Evolutionary conservation across 2,113 vertebrate genomes (phyloP).

Genomic region (Apodemus sylvaticus): DNA sequence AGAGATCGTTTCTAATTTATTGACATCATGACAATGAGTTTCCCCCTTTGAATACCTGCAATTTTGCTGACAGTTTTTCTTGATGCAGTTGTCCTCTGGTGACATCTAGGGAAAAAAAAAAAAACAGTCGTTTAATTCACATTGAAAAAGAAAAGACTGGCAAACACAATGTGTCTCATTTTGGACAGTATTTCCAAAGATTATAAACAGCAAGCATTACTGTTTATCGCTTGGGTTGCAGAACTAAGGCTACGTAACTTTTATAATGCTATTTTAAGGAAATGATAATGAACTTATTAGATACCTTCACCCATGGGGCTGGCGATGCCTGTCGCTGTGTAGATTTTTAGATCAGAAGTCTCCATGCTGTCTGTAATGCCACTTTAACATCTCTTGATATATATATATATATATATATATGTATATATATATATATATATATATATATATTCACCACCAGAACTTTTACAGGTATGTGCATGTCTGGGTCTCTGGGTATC

Average conservation of each 20-base stretch:
- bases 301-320: slow-evolving; percentile 10
- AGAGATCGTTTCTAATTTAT: slow-evolving; percentile 74
- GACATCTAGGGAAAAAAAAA: slow-evolving; percentile 37
- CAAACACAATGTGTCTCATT: slow-evolving; percentile 12
- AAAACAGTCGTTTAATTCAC: neutral
- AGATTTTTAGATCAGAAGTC: slow-evolving; percentile 14
- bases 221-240: slow-evolving; percentile 22
- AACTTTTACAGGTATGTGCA: neutral
- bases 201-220: slow-evolving; percentile 8
- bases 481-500: neutral
- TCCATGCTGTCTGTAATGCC: neutral
- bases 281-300: neutral
- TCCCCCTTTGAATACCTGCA: slow-evolving; percentile 60
- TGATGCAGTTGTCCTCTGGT: slow-evolving; percentile 33
- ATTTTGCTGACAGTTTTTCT: slow-evolving; percentile 73
- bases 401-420: too few relatives aligned
- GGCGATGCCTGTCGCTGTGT: neutral
- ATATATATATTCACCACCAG: slow-evolving; percentile 1
- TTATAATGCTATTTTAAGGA: slow-evolving; percentile 42
- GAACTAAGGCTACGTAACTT: neutral
- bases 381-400: slow-evolving; percentile 43
- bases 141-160: slow-evolving; percentile 41
- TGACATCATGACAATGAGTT: slow-evolving; percentile 47
- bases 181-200: slow-evolving; percentile 37
- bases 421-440: too few relatives aligned